phyloP scores from a whole-genome alignment of 2,888 invertebrate genomes.

The Eupithecia vulgata region DNA sequence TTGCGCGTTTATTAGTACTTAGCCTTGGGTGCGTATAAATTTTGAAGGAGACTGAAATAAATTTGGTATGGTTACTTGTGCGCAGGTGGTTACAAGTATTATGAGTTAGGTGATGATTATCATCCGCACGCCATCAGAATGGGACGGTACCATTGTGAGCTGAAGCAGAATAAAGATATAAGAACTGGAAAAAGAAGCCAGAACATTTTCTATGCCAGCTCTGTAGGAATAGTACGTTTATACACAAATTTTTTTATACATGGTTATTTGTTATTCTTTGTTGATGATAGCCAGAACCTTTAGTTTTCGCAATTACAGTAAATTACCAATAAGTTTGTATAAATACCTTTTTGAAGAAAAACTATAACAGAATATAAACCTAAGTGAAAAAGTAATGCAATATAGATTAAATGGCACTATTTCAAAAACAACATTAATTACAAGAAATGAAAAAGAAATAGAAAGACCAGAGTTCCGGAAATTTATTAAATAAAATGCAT shows the following conservation, averaged over 20 bases:
- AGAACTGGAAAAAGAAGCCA: background rate
- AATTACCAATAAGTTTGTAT: too few species aligned
- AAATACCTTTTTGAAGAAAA: too few species aligned
- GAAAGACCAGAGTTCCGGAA: background rate
- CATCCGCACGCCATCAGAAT: background rate
- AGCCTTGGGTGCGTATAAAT: conserved; percentile 29
- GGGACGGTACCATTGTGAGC: background rate
- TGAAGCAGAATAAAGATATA: background rate
- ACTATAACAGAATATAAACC: background rate
- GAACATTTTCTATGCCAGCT: background rate
- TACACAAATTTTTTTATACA: background rate
- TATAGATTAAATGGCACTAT: background rate
- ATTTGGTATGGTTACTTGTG: conserved; percentile 1
- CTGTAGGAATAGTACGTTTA: background rate
- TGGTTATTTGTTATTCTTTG: too few species aligned
- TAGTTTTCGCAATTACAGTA: too few species aligned
- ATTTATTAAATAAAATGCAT: background rate
- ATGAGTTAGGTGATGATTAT: background rate
- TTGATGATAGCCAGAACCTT: too few species aligned
- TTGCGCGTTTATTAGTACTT: conserved; percentile 30
- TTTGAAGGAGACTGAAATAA: conserved; percentile 20
- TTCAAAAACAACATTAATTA: background rate
- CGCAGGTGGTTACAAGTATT: conserved; percentile 20
- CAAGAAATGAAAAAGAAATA: background rate
- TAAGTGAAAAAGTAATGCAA: background rate